A percentile compares a stretch with the other conserved stretches of the same genome.
These are phyloP conservation scores for Odontomyia ornata DNA, from an alignment of 2,888 invertebrate genomes.

Conservation along the genomic window DNA sequence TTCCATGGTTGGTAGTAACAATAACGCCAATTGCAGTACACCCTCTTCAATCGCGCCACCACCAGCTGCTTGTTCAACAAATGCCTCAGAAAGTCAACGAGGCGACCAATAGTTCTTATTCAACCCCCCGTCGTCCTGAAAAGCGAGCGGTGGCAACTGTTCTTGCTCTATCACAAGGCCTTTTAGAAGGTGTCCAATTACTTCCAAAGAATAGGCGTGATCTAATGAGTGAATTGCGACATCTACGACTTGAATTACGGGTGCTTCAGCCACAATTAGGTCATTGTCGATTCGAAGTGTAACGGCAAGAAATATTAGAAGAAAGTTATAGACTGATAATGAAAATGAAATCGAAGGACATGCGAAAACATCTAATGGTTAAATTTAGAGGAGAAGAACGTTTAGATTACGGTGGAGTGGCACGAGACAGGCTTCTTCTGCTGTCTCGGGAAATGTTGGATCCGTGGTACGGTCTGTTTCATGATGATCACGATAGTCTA, in stretches of 20 bases:
- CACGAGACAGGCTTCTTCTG: conserved; percentile 95
- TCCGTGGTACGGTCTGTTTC: conserved; percentile 94
- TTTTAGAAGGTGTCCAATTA: conserved; percentile 71
- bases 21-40: conserved; percentile 17
- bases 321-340: no score
- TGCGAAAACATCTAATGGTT: conserved; percentile 93
- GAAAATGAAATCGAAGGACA: conserved; percentile 96
- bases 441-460: no score
- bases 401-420: conserved; percentile 96
- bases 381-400: conserved; percentile 97
- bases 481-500: conserved; percentile 94
- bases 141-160: conserved; percentile 50
- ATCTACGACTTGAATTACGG: conserved; percentile 86
- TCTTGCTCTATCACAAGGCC: conserved; percentile 71
- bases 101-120: conserved; percentile 43
- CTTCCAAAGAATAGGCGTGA: conserved; percentile 93
- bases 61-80: no score
- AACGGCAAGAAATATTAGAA: conserved; percentile 76
- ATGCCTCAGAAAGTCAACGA: conserved; percentile 35
- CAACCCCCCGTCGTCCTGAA: conserved; percentile 40
- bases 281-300: conserved; percentile 79
- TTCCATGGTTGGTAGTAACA: conserved; percentile 54
- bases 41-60: no score
- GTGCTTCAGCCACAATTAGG: conserved; percentile 91
- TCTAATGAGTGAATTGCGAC: conserved; percentile 90